phyloP scores from a whole-genome alignment of 2,888 invertebrate genomes.

The Mesorhabditis spiculigera region DNA sequence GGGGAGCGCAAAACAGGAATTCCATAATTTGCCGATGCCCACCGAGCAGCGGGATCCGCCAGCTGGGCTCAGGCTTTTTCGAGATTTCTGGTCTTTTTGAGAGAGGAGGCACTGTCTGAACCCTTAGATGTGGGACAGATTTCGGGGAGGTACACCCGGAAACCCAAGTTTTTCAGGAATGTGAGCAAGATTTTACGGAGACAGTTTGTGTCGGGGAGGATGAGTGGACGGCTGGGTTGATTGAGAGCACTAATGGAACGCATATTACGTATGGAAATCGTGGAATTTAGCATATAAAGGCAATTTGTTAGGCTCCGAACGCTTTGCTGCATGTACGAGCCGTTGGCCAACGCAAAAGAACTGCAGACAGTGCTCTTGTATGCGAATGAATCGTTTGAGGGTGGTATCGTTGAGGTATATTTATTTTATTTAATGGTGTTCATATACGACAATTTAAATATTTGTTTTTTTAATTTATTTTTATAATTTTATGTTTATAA shows the following conservation, averaged over 20 bases:
- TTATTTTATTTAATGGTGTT: not conserved
- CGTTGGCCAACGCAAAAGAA: not conserved
- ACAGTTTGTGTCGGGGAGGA: conserved; percentile 5
- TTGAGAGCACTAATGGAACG: not conserved
- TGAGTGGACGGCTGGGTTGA: conserved; percentile 2
- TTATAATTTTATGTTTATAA: not conserved
- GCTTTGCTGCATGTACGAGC: not conserved
- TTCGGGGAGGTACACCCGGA: too few relatives aligned
- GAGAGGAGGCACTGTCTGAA: too few relatives aligned
- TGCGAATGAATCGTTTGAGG: not conserved
- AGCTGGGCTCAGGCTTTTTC: too few relatives aligned
- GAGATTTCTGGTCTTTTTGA: too few relatives aligned
- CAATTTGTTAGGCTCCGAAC: not conserved
- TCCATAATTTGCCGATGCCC: too few relatives aligned
- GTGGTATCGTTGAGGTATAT: not conserved
- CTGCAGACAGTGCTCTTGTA: not conserved
- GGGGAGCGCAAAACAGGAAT: too few relatives aligned
- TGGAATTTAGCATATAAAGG: not conserved
- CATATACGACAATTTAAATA: not conserved
- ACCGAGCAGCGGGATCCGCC: too few relatives aligned
- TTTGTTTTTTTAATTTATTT: not conserved
- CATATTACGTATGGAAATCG: not conserved
- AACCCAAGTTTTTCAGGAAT: not conserved
- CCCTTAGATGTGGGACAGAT: too few relatives aligned
- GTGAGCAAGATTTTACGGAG: conserved; percentile 4